Percentiles rank a stretch among this genome's conserved stretches.
These are phyloP conservation scores for Onthophagus sagittarius DNA, from an alignment of 2,888 invertebrate genomes.

Conservation along the genomic window DNA sequence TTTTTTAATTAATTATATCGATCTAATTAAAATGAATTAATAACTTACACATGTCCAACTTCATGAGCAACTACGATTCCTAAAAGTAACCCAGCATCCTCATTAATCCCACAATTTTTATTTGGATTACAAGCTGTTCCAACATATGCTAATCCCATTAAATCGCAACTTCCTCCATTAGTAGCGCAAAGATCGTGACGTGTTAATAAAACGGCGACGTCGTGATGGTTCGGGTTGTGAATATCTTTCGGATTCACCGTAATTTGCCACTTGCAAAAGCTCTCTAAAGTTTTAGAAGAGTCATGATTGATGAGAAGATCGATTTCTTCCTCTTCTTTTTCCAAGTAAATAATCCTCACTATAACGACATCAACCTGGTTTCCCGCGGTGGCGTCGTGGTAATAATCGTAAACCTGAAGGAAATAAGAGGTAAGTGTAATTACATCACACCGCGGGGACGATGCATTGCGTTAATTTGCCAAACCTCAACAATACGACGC, in stretches of 20 bases:
- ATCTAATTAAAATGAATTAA: not conserved
- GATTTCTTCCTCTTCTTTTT: conserved; percentile 53
- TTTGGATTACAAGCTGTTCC: conserved; percentile 61
- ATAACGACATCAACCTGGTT: conserved; percentile 57
- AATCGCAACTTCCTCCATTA: conserved; percentile 50
- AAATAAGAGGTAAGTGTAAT: conserved; percentile 5
- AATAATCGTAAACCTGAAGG: conserved; percentile 47
- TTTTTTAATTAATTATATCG: not conserved
- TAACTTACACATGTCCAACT: conserved; percentile 63
- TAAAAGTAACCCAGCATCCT: conserved; percentile 62
- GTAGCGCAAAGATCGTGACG: conserved; percentile 57
- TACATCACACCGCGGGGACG: not conserved
- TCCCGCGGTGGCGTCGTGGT: conserved; percentile 51
- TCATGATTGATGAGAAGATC: conserved; percentile 51
- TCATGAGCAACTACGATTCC: conserved; percentile 66
- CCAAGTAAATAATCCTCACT: conserved; percentile 55
- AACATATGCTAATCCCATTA: conserved; percentile 65
- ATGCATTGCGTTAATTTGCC: not conserved
- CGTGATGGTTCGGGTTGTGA: conserved; percentile 58
- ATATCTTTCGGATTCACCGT: conserved; percentile 55
- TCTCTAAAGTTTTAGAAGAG: conserved; percentile 57
- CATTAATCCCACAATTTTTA: conserved; percentile 63
- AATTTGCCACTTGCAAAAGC: conserved; percentile 63
- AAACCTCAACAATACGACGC: not conserved
- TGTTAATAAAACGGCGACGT: conserved; percentile 58